Evolutionary conservation across 2,113 vertebrate species (phyloP).

Genomic region (Crotophaga sulcirostris): DNA sequence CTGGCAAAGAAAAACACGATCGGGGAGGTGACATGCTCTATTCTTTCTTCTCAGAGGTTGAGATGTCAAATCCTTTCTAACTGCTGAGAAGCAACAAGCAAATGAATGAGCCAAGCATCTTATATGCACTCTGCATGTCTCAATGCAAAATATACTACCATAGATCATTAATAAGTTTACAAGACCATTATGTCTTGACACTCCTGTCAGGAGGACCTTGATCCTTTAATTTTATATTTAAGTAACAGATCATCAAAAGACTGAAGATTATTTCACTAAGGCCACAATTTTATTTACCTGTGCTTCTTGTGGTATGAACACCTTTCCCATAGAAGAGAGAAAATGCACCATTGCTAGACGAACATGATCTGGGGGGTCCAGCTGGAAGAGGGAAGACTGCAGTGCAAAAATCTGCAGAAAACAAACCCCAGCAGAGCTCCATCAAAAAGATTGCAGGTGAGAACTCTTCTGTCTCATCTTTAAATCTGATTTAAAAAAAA

Average conservation of each 20-base stretch:
- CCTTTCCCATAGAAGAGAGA: slow-evolving; percentile 83
- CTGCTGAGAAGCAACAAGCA: neutral
- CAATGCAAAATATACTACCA: neutral
- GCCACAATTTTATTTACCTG: slow-evolving; percentile 77
- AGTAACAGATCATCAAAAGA: neutral
- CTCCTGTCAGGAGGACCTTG: neutral
- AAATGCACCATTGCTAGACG: slow-evolving; percentile 82
- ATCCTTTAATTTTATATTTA: neutral
- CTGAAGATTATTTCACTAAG: neutral
- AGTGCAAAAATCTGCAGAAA: slow-evolving; percentile 78
- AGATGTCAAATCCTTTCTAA: neutral
- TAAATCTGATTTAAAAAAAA: neutral
- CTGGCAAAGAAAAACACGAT: neutral
- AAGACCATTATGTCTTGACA: neutral
- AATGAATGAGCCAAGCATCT: neutral
- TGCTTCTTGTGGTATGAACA: slow-evolving; percentile 78
- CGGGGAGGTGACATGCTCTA: neutral
- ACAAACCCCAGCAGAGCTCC: neutral
- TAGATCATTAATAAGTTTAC: neutral
- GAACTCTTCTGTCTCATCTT: neutral
- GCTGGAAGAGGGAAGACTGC: slow-evolving; percentile 77
- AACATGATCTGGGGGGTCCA: slow-evolving; percentile 78
- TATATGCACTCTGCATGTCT: neutral
- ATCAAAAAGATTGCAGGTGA: neutral
- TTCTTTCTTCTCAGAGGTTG: neutral